Percentiles rank a stretch among this genome's conserved stretches.
These are phyloP conservation scores for Psammodynastes pulverulentus DNA, from an alignment of 2,113 vertebrate genomes.

Conservation along the genomic window DNA sequence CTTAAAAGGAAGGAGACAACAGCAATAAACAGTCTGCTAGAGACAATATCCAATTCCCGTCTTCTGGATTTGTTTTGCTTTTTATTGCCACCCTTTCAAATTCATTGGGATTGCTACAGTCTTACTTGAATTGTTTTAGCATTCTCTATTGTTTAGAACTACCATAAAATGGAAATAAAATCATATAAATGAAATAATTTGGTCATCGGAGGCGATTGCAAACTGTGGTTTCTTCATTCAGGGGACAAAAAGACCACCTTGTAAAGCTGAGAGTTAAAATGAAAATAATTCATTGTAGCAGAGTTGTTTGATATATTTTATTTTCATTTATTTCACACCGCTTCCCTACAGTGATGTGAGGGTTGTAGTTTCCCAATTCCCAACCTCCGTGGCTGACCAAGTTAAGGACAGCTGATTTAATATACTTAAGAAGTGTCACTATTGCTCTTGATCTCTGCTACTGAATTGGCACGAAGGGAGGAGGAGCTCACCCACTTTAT, in stretches of 20 bases:
- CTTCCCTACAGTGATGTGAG: not conserved
- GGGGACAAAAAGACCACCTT: not conserved
- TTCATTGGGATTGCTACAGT: not conserved
- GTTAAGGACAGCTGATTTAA: conserved; percentile 1
- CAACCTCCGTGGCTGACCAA: not conserved
- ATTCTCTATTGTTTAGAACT: not conserved
- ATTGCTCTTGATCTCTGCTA: not conserved
- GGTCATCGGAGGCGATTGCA: not conserved
- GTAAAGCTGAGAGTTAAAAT: not conserved
- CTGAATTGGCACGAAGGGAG: not conserved
- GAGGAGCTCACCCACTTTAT: conserved; percentile 1
- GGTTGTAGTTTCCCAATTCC: not conserved
- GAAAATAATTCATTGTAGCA: not conserved
- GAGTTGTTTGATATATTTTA: not conserved
- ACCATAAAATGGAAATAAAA: not conserved
- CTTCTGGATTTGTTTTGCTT: not conserved
- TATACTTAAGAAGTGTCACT: conserved; percentile 1
- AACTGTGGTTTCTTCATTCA: rapidly evolving
- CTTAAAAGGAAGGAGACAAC: not conserved
- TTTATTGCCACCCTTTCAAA: not conserved
- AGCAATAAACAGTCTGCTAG: conserved; percentile 11
- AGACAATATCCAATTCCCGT: not conserved
- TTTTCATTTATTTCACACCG: not conserved
- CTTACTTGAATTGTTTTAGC: conserved; percentile 10
- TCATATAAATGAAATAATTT: not conserved